Percentiles rank a stretch among this genome's conserved stretches.
Conservation (phyloP, 2,113 vertebrate genomes). For the Saccopteryx bilineata region DNA sequence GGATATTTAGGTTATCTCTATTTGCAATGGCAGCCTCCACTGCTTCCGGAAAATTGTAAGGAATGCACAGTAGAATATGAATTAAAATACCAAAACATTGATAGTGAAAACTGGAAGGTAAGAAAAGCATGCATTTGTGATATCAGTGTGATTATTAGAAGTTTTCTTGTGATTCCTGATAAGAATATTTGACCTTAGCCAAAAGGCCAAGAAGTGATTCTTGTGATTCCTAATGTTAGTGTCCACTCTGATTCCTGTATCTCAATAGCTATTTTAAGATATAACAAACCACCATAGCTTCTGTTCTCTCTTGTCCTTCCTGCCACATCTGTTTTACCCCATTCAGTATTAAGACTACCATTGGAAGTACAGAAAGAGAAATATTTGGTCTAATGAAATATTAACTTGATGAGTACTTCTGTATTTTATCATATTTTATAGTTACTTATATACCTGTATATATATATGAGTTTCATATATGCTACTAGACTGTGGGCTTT, state of each 20-base stretch:
- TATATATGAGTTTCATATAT: background rate
- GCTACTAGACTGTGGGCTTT: background rate
- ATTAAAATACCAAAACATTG: constrained; percentile 88
- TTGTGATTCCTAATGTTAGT: constrained; percentile 11
- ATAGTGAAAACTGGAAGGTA: constrained; percentile 90
- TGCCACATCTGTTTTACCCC: background rate
- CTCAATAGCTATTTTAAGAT: background rate
- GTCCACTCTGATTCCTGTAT: background rate
- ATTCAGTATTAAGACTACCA: background rate
- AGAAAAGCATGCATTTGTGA: constrained; percentile 63
- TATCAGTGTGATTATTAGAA: background rate
- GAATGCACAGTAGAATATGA: constrained; percentile 89
- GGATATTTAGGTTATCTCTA: constrained; percentile 91
- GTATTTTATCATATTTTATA: constrained; percentile 34
- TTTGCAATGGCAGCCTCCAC: constrained; percentile 90
- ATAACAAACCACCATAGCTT: background rate
- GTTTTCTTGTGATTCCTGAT: constrained; percentile 42
- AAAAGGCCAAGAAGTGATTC: background rate
- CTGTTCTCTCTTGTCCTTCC: background rate
- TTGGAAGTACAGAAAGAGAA: constrained; percentile 4
- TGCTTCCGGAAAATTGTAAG: constrained; percentile 67
- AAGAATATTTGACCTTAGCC: too few species aligned
- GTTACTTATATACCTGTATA: background rate
- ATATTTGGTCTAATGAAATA: background rate
- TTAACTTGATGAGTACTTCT: background rate